Base-by-base conservation (phyloP, 2,888 invertebrate genomes). In the Ferrisia virgata region DNA sequence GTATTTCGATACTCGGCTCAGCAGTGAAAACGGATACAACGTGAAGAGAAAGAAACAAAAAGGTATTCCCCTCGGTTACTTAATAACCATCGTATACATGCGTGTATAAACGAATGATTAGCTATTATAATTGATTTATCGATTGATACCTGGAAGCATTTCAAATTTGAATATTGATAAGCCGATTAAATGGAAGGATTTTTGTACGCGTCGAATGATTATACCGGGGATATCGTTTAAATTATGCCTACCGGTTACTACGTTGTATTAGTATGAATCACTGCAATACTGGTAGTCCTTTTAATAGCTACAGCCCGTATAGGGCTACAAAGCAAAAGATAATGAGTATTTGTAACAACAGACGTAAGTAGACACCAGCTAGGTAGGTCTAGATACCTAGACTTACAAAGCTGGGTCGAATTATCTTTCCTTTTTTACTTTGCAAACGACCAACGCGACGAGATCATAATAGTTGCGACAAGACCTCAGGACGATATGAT, bases 111-210 rank as follows among this genome's bases (percentile, higher is more conserved):
- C 28, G 31, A n/a, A 79, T 47, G 40, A 47, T 79, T 79, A 64
- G 58, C 58, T 28, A 9, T 33, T 15, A n/a, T 79, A 47, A 47
- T 43, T 84, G 84, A 85, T 82, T 33, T 81, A 85, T 85, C 58
- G 58, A 64, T 64, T 64, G 22, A 47, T 47, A 43, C 47, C 47
- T n/a, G 8, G 47, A 28, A 28, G 72, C 72, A 72, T 31, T 72
- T 72, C 33, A 11, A 64, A 28, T 64, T 28, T 33, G n/a, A 31
- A 33, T 72, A 72, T 33, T 64, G 64, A 64, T 72, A 72, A 72
- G 72, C 72, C 36, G 72, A 72, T 72, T 72, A 72, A 72, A 72
- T 11, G 28, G 13, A n/a, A 13, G 11, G 58, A 2, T 72, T 72
- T 72, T 64, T 28, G 28, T 72, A 72, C 72, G 31, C 72, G 33